phyloP scores from a whole-genome alignment of 2,888 invertebrate genomes.

The Homarus gammarus region DNA sequence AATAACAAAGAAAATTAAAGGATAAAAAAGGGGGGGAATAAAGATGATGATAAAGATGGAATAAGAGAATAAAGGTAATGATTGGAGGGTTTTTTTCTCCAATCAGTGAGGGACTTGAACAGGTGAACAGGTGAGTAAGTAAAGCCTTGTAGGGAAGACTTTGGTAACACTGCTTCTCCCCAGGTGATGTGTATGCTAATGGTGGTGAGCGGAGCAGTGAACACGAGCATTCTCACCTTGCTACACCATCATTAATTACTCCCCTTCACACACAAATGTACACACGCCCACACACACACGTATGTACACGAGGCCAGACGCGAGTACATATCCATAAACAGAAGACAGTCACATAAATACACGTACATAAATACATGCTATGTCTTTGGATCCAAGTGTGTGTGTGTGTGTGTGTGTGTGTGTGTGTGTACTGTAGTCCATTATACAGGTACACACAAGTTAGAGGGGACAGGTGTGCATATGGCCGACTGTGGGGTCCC shows the following conservation, averaged over 20 bases:
- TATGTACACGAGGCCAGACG: neutral
- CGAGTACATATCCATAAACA: neutral
- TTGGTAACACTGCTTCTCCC: constrained; percentile 45
- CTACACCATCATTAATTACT: constrained; percentile 69
- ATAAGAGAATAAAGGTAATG: too few relatives aligned
- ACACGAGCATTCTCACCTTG: constrained; percentile 68
- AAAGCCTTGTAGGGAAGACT: neutral
- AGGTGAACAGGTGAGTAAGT: too few relatives aligned
- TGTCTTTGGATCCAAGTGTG: too few relatives aligned
- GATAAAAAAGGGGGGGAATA: constrained; percentile 1
- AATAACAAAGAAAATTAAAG: neutral
- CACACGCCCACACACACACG: constrained; percentile 40
- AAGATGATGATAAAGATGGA: too few relatives aligned
- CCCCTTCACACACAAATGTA: constrained; percentile 62
- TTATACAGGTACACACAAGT: constrained; percentile 24
- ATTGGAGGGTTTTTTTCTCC: neutral
- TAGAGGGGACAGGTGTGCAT: neutral
- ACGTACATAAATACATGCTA: constrained; percentile 19
- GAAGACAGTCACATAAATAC: neutral
- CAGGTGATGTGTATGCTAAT: constrained; percentile 69
- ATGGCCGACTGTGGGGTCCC: too few relatives aligned
- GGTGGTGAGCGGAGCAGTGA: constrained; percentile 43
- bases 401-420: too few relatives aligned
- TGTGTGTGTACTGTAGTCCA: too few relatives aligned
- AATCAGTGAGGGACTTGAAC: neutral